Conservation (phyloP, 2,113 vertebrate species). For the Cavia aperea region DNA sequence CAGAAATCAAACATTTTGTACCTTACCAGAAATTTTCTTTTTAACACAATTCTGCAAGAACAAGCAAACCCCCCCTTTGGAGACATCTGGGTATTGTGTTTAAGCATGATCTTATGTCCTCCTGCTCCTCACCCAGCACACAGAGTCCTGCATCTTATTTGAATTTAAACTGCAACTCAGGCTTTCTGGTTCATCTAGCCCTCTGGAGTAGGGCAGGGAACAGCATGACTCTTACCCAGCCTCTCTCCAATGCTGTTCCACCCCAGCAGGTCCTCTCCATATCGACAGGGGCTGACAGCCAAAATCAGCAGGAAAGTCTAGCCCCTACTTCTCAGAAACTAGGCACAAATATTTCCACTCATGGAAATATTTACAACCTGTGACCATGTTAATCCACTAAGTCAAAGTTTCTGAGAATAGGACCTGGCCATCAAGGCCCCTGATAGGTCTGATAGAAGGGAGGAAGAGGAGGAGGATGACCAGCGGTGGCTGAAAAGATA, state of each 20-base stretch:
- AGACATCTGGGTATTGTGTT: background rate
- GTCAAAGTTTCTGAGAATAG: background rate
- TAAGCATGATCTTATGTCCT: background rate
- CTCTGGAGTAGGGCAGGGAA: background rate
- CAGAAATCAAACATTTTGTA: slow-evolving; percentile 15
- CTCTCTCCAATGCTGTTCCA: background rate
- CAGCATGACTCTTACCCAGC: background rate
- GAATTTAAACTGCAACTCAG: background rate
- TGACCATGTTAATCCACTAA: background rate
- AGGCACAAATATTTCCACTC: background rate
- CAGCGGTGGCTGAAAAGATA: no score
- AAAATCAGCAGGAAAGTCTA: background rate
- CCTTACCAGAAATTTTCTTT: background rate
- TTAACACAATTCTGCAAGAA: background rate
- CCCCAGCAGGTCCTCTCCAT: background rate
- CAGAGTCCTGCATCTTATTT: background rate
- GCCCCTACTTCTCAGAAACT: background rate
- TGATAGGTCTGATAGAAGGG: no score
- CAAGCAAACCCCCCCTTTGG: background rate
- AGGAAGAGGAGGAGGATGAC: no score
- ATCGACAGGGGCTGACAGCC: background rate
- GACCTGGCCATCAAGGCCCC: background rate
- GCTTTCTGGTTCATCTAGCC: background rate
- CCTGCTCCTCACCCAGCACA: background rate
- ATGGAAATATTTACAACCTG: background rate